Base-by-base conservation (phyloP, 2,888 invertebrate species). In the Chironomus tentans region DNA sequence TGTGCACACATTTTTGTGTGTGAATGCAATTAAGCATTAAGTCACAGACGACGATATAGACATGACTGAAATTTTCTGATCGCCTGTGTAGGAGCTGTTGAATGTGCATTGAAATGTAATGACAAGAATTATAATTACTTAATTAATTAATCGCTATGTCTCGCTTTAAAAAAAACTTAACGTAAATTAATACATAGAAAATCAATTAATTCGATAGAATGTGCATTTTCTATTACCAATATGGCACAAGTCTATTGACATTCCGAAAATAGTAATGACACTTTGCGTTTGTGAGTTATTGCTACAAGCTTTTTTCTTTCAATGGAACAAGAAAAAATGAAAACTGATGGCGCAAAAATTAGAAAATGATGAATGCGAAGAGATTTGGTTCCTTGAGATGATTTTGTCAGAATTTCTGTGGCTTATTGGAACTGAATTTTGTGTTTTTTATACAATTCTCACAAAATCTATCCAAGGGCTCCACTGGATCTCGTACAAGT, bases 71-170 rank as follows among this genome's bases (percentile, higher is more conserved):
- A 38, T 38, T 38, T 38, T 38, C 38, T 38, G 38, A 38, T 38
- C 38, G 38, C 68, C 18, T 4, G 65, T 65, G 12, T 65, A 15
- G 21, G 18, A 68, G 24, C 68, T 18, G 15, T 10, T 56, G 56
- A 56, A 56, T 56, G 56, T 56, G 56, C 65, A 65, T 18, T 65
- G 13, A 65, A 65, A 24, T n/a, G 71, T 12, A 24, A 56, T 56
- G 71, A 56, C 24, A 71, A 56, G 71, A 71, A 71, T 71, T 71
- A 13, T 71, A 50, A 71, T 71, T 71, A 22, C 12, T 71, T 71
- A 71, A 71, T 71, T 71, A 71, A 71, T 71, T 71, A 24, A 24
- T 56, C 50, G n/a, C 50, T 56, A 18, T 56, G n/a, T 56, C 56
- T 56, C 15, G n/a, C 56, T n/a, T n/a, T n/a, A 38, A 7, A 38